phyloP scores from a whole-genome alignment of 2,888 invertebrate genomes.

The Alcis repandata region DNA sequence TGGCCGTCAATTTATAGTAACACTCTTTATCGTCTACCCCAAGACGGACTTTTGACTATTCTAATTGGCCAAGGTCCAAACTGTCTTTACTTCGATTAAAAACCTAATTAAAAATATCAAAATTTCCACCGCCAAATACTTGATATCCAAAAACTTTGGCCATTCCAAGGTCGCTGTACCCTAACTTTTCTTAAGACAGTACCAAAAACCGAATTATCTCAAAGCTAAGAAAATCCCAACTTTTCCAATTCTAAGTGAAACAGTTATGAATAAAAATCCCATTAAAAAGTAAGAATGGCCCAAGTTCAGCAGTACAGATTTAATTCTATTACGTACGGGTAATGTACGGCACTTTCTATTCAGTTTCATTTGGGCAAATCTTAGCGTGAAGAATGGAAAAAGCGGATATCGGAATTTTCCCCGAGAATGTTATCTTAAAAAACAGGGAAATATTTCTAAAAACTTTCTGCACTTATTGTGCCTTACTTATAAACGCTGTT shows the following conservation, averaged over 20 bases:
- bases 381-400: not conserved
- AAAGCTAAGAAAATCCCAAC: slow-evolving; percentile 26
- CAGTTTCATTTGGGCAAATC: not conserved
- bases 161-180: not conserved
- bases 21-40: too few species aligned
- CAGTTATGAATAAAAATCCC: slow-evolving; percentile 39
- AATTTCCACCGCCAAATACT: not conserved
- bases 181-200: not conserved
- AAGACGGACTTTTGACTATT: too few species aligned
- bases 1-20: too few species aligned
- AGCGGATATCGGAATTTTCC: too few species aligned
- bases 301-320: slow-evolving; percentile 31
- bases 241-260: slow-evolving; percentile 36
- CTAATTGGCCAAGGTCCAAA: too few species aligned
- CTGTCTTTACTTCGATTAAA: too few species aligned
- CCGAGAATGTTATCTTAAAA: too few species aligned
- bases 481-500: too few species aligned
- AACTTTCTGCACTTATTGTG: too few species aligned
- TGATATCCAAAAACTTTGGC: not conserved
- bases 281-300: slow-evolving; percentile 36
- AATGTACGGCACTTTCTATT: slow-evolving; percentile 35
- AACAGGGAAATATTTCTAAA: too few species aligned
- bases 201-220: slow-evolving; percentile 24
- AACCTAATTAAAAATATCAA: too few species aligned
- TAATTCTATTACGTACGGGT: slow-evolving; percentile 39